Evolutionary conservation across 2,888 invertebrate species (phyloP).

Genomic region (Andrena minutula): DNA sequence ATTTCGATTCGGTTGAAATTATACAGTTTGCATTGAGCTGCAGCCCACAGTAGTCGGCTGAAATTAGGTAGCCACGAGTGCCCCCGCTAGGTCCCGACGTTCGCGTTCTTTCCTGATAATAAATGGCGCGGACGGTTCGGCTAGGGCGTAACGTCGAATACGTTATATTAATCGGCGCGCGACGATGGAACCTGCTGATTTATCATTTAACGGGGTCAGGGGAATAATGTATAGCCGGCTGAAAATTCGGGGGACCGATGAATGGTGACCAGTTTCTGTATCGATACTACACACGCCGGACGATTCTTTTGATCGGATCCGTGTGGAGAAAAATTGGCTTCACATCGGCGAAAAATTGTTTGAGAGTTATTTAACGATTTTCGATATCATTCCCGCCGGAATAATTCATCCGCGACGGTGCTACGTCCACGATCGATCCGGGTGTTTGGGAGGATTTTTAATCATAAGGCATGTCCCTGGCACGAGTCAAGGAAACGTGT

Average conservation of each 20-base stretch:
- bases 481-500: not conserved
- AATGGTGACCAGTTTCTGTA: constrained; percentile 40
- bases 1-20: constrained; percentile 62
- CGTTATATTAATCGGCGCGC: constrained; percentile 4
- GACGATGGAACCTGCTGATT: constrained; percentile 14
- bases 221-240: constrained; percentile 2
- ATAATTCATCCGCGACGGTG: constrained; percentile 1
- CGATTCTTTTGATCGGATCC: constrained; percentile 28
- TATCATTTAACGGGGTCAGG: constrained; percentile 6
- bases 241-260: constrained; percentile 24
- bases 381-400: constrained; percentile 35
- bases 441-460: constrained; percentile 3
- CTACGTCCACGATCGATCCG: not conserved
- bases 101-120: constrained; percentile 30
- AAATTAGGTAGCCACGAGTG: constrained; percentile 51
- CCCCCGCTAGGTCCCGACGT: constrained; percentile 21
- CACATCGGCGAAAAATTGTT: constrained; percentile 41
- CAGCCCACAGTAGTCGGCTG: constrained; percentile 20
- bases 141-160: constrained; percentile 3
- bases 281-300: constrained; percentile 1
- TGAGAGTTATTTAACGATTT: constrained; percentile 46
- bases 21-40: constrained; percentile 47
- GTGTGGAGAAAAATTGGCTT: constrained; percentile 36
- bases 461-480: not conserved
- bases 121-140: constrained; percentile 21